A percentile compares a stretch with the other conserved stretches of the same genome.
Conservation (phyloP, 2,797 vertebrate species). For the Spheniscus humboldti region DNA sequence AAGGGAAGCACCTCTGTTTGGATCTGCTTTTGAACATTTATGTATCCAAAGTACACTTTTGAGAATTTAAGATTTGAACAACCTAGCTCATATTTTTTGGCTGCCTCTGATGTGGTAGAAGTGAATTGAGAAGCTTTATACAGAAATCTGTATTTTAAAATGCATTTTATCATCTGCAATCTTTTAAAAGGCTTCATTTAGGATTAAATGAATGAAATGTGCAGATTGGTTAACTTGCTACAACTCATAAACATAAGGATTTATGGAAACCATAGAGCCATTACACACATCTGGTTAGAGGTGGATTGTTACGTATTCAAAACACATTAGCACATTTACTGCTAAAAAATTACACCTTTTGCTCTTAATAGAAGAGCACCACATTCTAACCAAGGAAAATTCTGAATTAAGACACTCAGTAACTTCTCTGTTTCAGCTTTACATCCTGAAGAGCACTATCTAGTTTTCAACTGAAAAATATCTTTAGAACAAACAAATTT, state of each 20-base stretch:
- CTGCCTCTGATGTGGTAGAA: not conserved
- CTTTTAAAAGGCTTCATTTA: not conserved
- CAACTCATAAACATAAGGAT: not conserved
- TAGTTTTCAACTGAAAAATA: not conserved
- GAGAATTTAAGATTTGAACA: not conserved
- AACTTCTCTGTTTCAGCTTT: not conserved
- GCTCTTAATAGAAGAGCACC: not conserved
- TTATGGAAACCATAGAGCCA: not conserved
- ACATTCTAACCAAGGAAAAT: not conserved
- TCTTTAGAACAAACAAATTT: conserved; percentile 28
- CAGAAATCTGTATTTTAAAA: not conserved
- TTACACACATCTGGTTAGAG: not conserved
- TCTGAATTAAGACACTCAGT: not conserved
- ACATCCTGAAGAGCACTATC: not conserved
- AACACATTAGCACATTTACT: not conserved
- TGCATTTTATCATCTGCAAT: not conserved
- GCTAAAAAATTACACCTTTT: not conserved
- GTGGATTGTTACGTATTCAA: not conserved
- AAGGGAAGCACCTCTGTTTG: not conserved
- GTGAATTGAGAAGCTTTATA: not conserved
- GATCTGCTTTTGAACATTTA: not conserved
- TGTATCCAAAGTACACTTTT: not conserved
- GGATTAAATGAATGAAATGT: not conserved
- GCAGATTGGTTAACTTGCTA: not conserved
- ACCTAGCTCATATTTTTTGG: not conserved